Evolutionary conservation across 2,888 invertebrate genomes (phyloP).

Genomic region (Campoletis raptor): DNA sequence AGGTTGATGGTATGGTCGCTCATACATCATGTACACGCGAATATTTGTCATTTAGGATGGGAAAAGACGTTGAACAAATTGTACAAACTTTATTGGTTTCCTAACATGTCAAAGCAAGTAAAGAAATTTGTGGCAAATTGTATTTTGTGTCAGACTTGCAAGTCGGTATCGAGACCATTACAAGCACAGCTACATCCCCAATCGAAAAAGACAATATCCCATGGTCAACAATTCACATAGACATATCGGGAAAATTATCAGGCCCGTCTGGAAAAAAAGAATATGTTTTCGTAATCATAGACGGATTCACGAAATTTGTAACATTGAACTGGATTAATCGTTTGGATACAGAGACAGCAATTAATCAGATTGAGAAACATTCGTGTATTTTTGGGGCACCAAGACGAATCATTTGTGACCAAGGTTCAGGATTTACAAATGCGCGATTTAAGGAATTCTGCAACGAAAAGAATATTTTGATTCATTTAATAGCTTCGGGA

Average conservation of each 20-base stretch:
- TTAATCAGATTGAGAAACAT: conserved; percentile 17
- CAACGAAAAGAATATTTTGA: conserved; percentile 29
- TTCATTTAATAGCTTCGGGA: conserved; percentile 40
- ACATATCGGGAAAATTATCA: conserved; percentile 70
- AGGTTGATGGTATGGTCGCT: conserved; percentile 58
- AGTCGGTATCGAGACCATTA: conserved; percentile 73
- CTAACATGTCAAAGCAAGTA: conserved; percentile 74
- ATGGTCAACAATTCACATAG: conserved; percentile 77
- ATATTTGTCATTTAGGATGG: conserved; percentile 59
- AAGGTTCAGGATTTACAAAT: conserved; percentile 19
- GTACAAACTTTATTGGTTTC: conserved; percentile 78
- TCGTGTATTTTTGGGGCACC: conserved; percentile 25
- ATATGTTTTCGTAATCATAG: conserved; percentile 73
- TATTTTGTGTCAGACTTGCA: conserved; percentile 76
- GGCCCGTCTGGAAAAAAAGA: conserved; percentile 74
- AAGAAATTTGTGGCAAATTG: conserved; percentile 78
- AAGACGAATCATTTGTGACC: conserved; percentile 27
- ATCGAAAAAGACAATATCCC: conserved; percentile 74
- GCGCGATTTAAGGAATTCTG: conserved; percentile 27
- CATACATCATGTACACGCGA: conserved; percentile 61
- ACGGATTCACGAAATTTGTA: conserved; percentile 74
- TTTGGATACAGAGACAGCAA: conserved; percentile 4
- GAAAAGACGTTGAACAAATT: conserved; percentile 65
- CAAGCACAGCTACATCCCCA: conserved; percentile 76
- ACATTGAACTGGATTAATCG: conserved; percentile 55